Base-by-base conservation (phyloP, 2,113 vertebrate species). In the Falco punctatus region DNA sequence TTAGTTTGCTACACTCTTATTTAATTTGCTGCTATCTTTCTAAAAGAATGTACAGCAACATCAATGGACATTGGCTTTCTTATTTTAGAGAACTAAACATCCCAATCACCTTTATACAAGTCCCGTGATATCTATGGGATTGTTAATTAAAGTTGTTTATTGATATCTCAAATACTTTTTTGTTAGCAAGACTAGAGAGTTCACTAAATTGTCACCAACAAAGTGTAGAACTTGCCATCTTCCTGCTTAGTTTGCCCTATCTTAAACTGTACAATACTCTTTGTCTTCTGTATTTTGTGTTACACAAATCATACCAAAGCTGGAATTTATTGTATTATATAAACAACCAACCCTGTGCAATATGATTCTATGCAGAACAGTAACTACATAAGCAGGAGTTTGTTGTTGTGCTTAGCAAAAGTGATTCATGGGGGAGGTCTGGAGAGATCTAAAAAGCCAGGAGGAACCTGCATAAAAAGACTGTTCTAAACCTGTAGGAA, bases 1-100 rank as follows among this genome's bases (percentile, higher is more conserved):
- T 87, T 81, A 92, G 88, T 95, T 96, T 96, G 48, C 77, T 91
- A 38, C 75, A 46, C 12, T 65, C 49, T 77, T 46, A 84, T 57
- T 94, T 94, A 79, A 92, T 97, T 92, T 86, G 44, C 57, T 72
- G 12, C 66, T 2, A 0, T 80, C 58, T 89, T 82, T 89, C 49
- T 85, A 72, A 72, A 88, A 91, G 49, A 87, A 61, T 42, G 9
- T 62, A 57, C 42, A 87, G 49, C 5, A 3, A 61, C n/a, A 61
- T 52, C 13, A 8, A 23, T 54, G 61, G 62, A 61, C 44, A 57
- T 57, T 59, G 42, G 21, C n/a, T 91, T 48, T 84, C 67, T 78
- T 64, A 35, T 81, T 93, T 94, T 58, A 81, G 44, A 71, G 40
- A 81, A 38, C 27, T 79, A 73, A 92, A 86, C 49, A 69, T 81